Conservation (phyloP, 2,797 vertebrate species). For the Taeniopygia guttata region DNA sequence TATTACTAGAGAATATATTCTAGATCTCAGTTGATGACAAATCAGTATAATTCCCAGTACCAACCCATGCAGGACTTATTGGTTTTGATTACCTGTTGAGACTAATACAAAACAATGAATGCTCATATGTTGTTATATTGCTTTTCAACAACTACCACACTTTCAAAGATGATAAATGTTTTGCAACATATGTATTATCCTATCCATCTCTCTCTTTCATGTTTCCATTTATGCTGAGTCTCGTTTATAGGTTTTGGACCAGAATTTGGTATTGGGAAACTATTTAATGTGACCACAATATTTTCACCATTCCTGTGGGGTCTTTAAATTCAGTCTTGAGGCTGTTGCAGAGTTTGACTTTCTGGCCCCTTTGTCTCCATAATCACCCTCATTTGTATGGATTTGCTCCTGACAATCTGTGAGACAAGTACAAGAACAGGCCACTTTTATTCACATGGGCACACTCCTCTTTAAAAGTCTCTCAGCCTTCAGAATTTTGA, state of each 20-base stretch:
- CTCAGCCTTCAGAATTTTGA: neutral
- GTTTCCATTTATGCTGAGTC: neutral
- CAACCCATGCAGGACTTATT: rapidly evolving
- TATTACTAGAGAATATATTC: neutral
- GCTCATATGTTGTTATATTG: neutral
- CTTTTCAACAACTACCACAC: neutral
- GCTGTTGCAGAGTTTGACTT: neutral
- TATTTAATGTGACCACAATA: neutral
- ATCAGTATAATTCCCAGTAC: neutral
- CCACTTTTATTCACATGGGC: neutral
- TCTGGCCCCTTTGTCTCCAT: neutral
- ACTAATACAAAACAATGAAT: neutral
- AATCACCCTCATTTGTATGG: neutral
- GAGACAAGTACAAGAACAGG: neutral
- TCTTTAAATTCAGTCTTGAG: neutral
- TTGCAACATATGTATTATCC: neutral
- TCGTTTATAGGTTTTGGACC: neutral
- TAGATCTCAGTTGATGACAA: neutral
- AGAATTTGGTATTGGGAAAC: neutral
- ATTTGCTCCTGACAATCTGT: neutral
- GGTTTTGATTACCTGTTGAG: neutral
- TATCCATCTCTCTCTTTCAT: neutral
- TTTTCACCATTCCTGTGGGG: neutral
- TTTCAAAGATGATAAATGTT: neutral
- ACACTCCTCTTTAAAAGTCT: neutral